Evolutionary conservation across 2,888 invertebrate species (phyloP), one percentile per base, ranked within the genome.

Genomic region (Chrysotoxum bicinctum): DNA sequence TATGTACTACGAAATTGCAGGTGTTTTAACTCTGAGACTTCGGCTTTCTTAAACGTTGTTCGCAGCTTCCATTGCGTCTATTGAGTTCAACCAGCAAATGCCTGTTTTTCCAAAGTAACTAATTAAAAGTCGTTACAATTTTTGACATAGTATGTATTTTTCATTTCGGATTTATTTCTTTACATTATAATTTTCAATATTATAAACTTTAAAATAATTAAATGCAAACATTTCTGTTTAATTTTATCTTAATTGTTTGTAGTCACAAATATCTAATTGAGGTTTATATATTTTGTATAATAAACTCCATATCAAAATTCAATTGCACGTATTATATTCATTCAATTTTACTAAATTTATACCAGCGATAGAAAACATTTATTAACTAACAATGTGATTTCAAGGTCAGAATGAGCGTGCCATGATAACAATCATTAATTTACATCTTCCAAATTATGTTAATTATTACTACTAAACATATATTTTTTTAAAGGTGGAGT

Each of bases 391-490:
- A 75, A 56, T 37, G 66, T 66, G 66, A n/a, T 35, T 66, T 50
- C 66, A 50, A 66, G 64, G 48, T 50, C 35, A 66, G 7, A 35
- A 6, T 30, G 26, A 52, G 35, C 14, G 19, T 48, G 23, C 32
- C 21, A 35, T 21, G 16, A 35, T 26, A 30, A 30, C 16, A 32
- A 23, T 30, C 6, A 32, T 54, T 23, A 45, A 58, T 16, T 35
- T 50, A 26, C 56, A 58, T 50, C 23, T 50, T 64, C 30, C 54
- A 75, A 69, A 26, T 32, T 40, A 32, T 60, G 69, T 30, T 60
- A 69, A 43, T 60, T 68, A 43, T 60, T 68, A 43, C 30, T 26
- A 79, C 50, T 12, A 50, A 32, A 73, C 23, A 79, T 66, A 66
- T 10, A 30, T 1, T 66, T 40, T 35, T 58, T 21, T 35, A 16